A percentile compares a stretch with the other conserved stretches of the same genome.
These are phyloP conservation scores for Oscheius sp. DNA, from an alignment of 2,888 invertebrate species.

Conservation along the genomic window DNA sequence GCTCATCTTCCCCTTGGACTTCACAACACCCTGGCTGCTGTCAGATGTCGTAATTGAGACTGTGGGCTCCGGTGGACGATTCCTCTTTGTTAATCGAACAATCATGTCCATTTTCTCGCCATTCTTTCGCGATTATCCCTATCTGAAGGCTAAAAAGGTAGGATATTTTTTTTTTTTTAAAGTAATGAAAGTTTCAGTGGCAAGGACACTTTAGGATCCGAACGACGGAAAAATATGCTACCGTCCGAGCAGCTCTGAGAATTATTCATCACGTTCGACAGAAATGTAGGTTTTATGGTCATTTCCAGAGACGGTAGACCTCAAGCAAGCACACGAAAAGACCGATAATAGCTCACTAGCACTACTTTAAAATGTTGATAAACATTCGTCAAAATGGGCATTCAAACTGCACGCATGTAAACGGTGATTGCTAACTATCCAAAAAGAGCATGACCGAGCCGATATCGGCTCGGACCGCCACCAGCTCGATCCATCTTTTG, in stretches of 20 bases:
- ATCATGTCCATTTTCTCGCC: constrained; percentile 2
- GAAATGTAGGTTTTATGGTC: neutral
- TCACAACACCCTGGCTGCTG: neutral
- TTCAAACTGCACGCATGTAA: no score
- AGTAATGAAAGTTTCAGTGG: constrained; percentile 1
- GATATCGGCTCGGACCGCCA: no score
- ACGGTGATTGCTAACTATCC: no score
- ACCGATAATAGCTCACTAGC: no score
- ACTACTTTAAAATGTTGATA: no score
- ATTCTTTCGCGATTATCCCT: constrained; percentile 9
- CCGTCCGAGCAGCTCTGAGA: constrained; percentile 1
- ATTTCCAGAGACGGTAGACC: no score
- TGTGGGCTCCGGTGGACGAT: constrained; percentile 1
- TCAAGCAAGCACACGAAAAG: no score
- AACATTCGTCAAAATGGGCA: no score
- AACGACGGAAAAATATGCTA: constrained; percentile 1
- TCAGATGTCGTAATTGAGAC: constrained; percentile 13
- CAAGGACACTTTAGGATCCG: neutral
- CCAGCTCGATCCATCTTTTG: no score
- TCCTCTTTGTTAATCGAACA: constrained; percentile 1
- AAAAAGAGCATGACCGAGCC: no score
- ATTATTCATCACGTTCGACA: constrained; percentile 8
- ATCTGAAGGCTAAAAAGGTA: neutral
- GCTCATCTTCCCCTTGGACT: constrained; percentile 5
- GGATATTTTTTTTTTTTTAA: neutral